Conservation (phyloP, 1,140 invertebrate species). For the Solenopsis fugax region DNA sequence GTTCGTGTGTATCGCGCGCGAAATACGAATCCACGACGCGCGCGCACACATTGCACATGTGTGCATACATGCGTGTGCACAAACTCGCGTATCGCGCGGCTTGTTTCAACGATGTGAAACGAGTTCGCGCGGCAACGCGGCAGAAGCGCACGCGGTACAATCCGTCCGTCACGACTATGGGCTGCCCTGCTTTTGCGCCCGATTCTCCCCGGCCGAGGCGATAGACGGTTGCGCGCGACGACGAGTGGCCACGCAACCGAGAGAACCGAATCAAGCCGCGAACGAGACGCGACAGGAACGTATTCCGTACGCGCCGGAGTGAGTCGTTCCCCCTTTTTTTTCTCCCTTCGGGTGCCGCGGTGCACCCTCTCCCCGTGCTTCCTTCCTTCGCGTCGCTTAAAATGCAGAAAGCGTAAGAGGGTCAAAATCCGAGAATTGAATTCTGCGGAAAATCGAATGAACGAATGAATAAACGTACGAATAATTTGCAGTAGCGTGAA, state of each 20-base stretch:
- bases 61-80: neutral
- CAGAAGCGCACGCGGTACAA: neutral
- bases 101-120: no score
- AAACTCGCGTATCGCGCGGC: neutral
- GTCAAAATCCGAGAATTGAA: neutral
- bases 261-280: no score
- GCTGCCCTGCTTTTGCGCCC: no score
- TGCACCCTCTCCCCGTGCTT: no score
- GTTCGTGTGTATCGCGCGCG: slow-evolving; percentile 10
- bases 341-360: no score
- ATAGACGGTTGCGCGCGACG: no score
- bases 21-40: neutral
- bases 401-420: neutral
- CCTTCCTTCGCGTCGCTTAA: neutral
- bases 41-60: neutral
- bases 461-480: neutral
- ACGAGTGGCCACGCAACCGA: no score
- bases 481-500: neutral
- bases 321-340: no score
- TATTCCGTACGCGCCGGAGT: no score
- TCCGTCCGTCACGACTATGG: slow-evolving; percentile 16
- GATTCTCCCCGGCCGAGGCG: no score
- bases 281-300: no score
- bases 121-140: no score
- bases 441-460: neutral